Conservation (phyloP, 2,797 vertebrate species). For the Pygocentrus nattereri region DNA sequence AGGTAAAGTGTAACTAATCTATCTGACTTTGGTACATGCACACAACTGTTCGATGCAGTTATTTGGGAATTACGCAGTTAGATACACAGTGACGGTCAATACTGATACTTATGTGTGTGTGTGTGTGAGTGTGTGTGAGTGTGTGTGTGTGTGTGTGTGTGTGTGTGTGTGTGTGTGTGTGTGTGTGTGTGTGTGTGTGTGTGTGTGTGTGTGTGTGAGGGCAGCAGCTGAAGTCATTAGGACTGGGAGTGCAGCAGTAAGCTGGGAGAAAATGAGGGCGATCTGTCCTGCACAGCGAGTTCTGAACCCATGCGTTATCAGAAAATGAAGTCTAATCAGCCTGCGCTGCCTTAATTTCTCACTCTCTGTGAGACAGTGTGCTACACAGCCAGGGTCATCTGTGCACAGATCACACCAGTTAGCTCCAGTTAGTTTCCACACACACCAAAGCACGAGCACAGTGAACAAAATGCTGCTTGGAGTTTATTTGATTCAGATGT, state of each 20-base stretch:
- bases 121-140: constrained; percentile 4
- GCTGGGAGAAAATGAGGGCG: constrained; percentile 30
- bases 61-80: constrained; percentile 13
- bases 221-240: constrained; percentile 52
- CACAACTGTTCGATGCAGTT: background rate
- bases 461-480: background rate
- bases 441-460: constrained; percentile 33
- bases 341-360: constrained; percentile 49
- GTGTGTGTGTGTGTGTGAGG: constrained; percentile 14
- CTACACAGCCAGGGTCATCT: constrained; percentile 47
- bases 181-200: constrained; percentile 4
- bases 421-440: constrained; percentile 22
- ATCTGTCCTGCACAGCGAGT: constrained; percentile 54
- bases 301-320: constrained; percentile 56
- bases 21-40: background rate
- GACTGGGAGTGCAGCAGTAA: constrained; percentile 35
- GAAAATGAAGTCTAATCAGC: constrained; percentile 68
- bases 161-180: constrained; percentile 3
- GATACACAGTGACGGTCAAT: background rate
- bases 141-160: constrained; percentile 11
- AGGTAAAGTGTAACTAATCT: constrained; percentile 13
- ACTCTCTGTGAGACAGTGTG: constrained; percentile 39
- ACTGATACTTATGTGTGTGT: background rate
- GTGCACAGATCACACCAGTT: constrained; percentile 49
- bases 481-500: background rate